phyloP scores from a whole-genome alignment of 2,113 vertebrate species.

The Centropus bengalensis region DNA sequence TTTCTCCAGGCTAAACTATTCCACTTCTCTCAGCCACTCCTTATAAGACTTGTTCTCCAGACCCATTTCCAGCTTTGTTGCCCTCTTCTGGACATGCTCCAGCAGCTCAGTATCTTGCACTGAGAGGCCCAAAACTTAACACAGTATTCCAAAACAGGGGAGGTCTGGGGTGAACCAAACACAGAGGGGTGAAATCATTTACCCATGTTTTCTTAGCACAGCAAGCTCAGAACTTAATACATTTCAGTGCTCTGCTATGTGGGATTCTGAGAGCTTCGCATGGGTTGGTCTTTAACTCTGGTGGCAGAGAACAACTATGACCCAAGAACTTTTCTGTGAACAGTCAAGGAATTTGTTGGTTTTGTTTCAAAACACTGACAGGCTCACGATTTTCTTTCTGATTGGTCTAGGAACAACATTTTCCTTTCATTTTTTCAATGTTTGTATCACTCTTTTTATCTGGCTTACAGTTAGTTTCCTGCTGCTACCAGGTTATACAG shows the following conservation, averaged over 20 bases:
- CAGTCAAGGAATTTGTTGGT: background rate
- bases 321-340: background rate
- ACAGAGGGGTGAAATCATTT: background rate
- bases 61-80: no score
- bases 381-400: background rate
- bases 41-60: no score
- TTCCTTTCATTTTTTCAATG: background rate
- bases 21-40: no score
- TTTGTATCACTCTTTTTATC: background rate
- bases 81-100: no score
- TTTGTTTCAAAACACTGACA: background rate
- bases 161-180: background rate
- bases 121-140: no score
- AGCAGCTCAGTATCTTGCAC: no score
- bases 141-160: no score
- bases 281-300: background rate
- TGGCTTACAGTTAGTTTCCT: background rate
- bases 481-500: background rate
- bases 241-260: background rate
- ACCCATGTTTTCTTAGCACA: background rate
- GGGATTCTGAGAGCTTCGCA: background rate
- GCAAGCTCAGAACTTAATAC: background rate
- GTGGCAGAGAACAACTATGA: background rate
- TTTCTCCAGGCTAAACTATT: background rate
- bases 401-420: background rate